Evolutionary conservation across 2,113 vertebrate species (phyloP).

Genomic region (Nothoprocta perdicaria): DNA sequence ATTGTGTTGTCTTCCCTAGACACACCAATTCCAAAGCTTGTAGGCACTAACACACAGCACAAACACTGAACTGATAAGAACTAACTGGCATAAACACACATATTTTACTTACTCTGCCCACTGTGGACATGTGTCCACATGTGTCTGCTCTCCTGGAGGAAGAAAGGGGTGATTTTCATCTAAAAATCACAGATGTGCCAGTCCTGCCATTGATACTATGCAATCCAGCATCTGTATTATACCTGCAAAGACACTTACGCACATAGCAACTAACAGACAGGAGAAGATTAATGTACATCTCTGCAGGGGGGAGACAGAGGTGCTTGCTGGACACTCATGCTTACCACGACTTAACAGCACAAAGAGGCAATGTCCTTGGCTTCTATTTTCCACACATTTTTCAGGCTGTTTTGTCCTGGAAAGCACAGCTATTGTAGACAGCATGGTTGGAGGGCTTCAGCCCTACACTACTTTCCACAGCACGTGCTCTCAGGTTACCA

Average conservation of each 20-base stretch:
- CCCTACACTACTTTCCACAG: neutral
- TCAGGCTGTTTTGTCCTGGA: neutral
- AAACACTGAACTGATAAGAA: neutral
- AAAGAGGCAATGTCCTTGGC: slow-evolving; percentile 8
- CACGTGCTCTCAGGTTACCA: neutral
- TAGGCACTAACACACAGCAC: fast-evolving
- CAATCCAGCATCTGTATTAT: neutral
- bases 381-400: neutral
- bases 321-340: neutral
- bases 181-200: neutral
- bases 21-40: neutral
- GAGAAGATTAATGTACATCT: neutral
- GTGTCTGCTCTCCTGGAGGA: neutral
- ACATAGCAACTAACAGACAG: neutral
- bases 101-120: neutral
- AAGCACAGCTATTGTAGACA: slow-evolving; percentile 1
- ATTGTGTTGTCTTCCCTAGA: neutral
- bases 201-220: neutral
- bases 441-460: neutral
- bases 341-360: neutral
- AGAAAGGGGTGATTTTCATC: fast-evolving
- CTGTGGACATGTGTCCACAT: neutral
- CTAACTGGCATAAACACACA: neutral
- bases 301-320: neutral
- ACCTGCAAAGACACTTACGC: neutral